Evolutionary conservation across 2,113 vertebrate species (phyloP).

Genomic region (Cathartes aura): DNA sequence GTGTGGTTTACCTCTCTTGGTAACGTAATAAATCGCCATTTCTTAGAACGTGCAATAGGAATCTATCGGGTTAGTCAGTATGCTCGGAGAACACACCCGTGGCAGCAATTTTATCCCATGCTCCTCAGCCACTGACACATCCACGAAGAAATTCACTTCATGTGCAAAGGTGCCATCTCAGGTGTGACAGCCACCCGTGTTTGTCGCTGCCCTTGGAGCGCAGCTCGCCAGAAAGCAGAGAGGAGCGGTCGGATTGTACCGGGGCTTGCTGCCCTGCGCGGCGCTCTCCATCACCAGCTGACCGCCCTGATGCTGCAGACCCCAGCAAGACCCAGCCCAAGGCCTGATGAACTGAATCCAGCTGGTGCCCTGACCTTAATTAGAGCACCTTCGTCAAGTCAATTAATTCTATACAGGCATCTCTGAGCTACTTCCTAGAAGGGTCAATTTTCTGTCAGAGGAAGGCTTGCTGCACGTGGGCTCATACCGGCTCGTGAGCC

Average conservation of each 20-base stretch:
- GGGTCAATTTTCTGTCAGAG: accelerated
- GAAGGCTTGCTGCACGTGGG: accelerated
- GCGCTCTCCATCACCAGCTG: background rate
- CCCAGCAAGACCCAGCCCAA: background rate
- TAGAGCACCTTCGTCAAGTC: background rate
- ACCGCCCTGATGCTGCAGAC: accelerated
- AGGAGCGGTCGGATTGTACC: accelerated
- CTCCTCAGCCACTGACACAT: accelerated
- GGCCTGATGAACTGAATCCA: background rate
- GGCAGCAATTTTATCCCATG: accelerated
- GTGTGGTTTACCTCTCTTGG: background rate
- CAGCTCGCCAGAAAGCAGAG: background rate
- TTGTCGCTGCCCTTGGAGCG: background rate
- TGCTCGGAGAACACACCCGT: background rate
- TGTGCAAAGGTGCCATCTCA: background rate
- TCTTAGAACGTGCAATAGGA: accelerated
- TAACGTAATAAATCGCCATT: accelerated
- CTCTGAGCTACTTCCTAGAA: accelerated
- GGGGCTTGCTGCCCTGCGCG: accelerated
- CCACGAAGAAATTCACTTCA: accelerated
- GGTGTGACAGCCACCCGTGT: accelerated
- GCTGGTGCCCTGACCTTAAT: background rate
- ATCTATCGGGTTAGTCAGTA: accelerated
- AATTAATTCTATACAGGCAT: background rate
- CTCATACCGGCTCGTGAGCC: accelerated